Evolutionary conservation across 1,140 invertebrate species (phyloP), one percentile per base, ranked within the genome.

Genomic region (Adelges cooleyi): DNA sequence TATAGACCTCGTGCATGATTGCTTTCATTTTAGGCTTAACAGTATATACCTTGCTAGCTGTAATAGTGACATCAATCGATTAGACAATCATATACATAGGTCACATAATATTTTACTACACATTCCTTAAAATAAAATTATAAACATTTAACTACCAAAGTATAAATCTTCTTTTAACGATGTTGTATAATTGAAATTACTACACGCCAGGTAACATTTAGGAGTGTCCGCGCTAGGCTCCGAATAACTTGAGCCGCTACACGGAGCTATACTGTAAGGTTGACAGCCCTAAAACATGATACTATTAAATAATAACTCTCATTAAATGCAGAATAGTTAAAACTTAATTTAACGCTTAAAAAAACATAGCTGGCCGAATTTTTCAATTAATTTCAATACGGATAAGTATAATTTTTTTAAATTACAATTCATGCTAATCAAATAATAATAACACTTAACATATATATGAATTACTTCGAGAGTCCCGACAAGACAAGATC

Each of bases 181-280:
- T 13, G 3, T 33, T 13, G 22, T 17, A 27, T 62, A 62, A 33
- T 33, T 13, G 1, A 0, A 3, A 22, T 62, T 62, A 15, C 40
- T 62, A 48, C 56, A 62, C n/a, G 27, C 2, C 13, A 29, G 42
- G 17, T 9, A 48, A 46, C 56, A 62, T 13, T 18, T 13, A 2
- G 56, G 56, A 20, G 56, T 62, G 1, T 13, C 17, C 29, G 25
- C 56, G 15, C 29, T 62, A 18, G 27, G 3, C 5, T 48, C 20
- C 1, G 3, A 15, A 15, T 25, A 18, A 44, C 3, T 3, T 5
- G 13, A 27, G 0, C 20, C 11, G 3, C 4, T 1, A 18, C 56
- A 46, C 20, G 56, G 38, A 80, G 74, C 3, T 82, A 83, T 66
- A 84, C 85, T 66, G 78, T 82, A 3, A 85, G 83, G 51, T 81